Percentiles rank a stretch among this genome's conserved stretches.
These are phyloP conservation scores for Pimephales promelas DNA, from an alignment of 2,113 vertebrate genomes.

Conservation along the genomic window DNA sequence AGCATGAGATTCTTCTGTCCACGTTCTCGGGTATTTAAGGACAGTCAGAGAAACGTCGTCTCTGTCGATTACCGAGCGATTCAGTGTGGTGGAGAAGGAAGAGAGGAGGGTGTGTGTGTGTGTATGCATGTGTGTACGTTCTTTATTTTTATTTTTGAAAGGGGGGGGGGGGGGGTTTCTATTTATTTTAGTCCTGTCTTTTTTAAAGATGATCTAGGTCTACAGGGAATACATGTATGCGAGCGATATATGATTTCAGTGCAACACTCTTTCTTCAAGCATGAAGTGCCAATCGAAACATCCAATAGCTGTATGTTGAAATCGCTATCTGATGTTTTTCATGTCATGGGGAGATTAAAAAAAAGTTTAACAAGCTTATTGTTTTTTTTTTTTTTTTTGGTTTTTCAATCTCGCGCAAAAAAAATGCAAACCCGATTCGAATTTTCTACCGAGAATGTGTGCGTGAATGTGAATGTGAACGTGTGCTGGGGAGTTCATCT, in stretches of 20 bases:
- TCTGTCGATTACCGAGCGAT: slow-evolving; percentile 80
- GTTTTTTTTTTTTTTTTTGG: not conserved
- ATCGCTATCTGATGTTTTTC: not conserved
- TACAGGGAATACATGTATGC: slow-evolving; percentile 76
- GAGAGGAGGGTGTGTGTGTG: slow-evolving; percentile 55
- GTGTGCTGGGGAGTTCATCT: slow-evolving; percentile 71
- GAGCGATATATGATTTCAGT: slow-evolving; percentile 83
- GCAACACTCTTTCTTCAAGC: slow-evolving; percentile 82
- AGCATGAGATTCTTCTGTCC: slow-evolving; percentile 71
- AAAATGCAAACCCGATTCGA: not conserved
- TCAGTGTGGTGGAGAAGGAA: slow-evolving; percentile 86
- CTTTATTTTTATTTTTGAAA: slow-evolving; percentile 65
- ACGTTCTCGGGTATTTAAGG: slow-evolving; percentile 71
- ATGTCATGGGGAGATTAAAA: slow-evolving; percentile 14
- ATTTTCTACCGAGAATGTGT: slow-evolving; percentile 28
- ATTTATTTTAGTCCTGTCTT: slow-evolving; percentile 82
- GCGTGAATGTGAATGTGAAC: slow-evolving; percentile 58
- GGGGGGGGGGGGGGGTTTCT: slow-evolving; percentile 63
- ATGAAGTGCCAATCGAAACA: slow-evolving; percentile 86
- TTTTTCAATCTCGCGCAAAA: not conserved
- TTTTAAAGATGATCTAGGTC: slow-evolving; percentile 85
- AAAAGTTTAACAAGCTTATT: slow-evolving; percentile 25
- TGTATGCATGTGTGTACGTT: slow-evolving; percentile 14
- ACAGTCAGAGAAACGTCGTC: slow-evolving; percentile 82
- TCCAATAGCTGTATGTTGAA: slow-evolving; percentile 74